Base-by-base conservation (phyloP, 1,140 invertebrate species). In the Micrasema minimum region DNA sequence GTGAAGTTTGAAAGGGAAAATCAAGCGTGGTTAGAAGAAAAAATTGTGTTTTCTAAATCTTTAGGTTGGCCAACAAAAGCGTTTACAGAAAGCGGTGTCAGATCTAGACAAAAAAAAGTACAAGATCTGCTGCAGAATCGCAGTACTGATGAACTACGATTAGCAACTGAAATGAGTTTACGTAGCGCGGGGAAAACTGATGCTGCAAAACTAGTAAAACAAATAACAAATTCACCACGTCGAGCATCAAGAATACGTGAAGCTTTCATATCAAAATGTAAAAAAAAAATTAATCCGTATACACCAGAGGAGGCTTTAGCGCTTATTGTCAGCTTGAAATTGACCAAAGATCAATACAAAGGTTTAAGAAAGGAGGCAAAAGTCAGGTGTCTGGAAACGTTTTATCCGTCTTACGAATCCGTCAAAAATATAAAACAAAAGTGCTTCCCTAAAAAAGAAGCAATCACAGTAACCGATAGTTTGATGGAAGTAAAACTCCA, bases 301-400 rank as follows among this genome's bases (percentile, higher is more conserved):
- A n/a, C 41, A 43, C 41, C 41, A 43, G 41, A 43, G 41, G 41
- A 43, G 41, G 41, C 41, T 43, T 43, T 43, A 43, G 41, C 41
- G 41, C 41, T 43, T 43, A 43, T 43, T 43, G 3, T 43, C 3
- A 43, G 11, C 41, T 12, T 43, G 2, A 43, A 43, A 12, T 43
- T 12, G 41, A 43, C 41, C 41, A 43, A 43, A 43, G 41, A 43
- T 5, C 2, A 43, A 43, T 43, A 43, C 41, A 43, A 43, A 45
- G 12, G 3, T 45, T 14, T 45, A 41, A 7, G 2, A 14, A 7
- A 14, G 43, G 43, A 45, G n/a, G 3, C 12, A 45, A 45, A 3
- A 1, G 43, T 45, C 43, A 45, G 38, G 5, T 41, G 38, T 5
- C 38, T 41, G 43, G 16, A 45, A 11, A 45, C 43, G 12, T 45